Percentiles rank a stretch among this genome's conserved stretches.
Evolutionary conservation across 2,113 vertebrate genomes (phyloP).

Genomic region (Piliocolobus tephrosceles): DNA sequence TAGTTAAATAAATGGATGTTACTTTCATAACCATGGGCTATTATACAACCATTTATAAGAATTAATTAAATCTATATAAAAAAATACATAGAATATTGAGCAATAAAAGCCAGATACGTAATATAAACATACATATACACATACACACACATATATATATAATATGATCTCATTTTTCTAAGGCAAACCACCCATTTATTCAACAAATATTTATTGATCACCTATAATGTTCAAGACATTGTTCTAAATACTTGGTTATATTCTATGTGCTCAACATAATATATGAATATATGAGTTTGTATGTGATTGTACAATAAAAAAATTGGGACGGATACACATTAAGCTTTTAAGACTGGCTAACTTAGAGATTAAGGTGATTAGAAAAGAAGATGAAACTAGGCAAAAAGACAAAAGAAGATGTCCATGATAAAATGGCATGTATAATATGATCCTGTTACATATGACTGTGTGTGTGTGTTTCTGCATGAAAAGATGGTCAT

Average conservation of each 20-base stretch:
- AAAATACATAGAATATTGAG: background rate
- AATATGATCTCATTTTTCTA: conserved; percentile 1
- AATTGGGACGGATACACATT: background rate
- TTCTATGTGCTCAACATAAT: background rate
- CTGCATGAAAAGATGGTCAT: background rate
- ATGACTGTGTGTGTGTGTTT: background rate
- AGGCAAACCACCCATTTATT: background rate
- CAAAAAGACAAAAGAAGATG: background rate
- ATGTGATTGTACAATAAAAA: background rate
- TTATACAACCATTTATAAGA: background rate
- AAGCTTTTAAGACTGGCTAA: background rate
- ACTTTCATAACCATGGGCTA: background rate
- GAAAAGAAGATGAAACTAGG: background rate
- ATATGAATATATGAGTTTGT: background rate
- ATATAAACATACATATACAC: background rate
- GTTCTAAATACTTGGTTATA: background rate
- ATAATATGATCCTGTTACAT: background rate
- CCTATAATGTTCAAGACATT: background rate
- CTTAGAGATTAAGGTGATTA: background rate
- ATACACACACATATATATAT: no score
- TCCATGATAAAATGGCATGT: background rate
- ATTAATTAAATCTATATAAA: conserved; percentile 2
- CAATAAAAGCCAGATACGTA: background rate
- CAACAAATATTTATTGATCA: conserved; percentile 1
- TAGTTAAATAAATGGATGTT: conserved; percentile 15